Conservation (phyloP, 1,140 invertebrate genomes). For the Drosophila serrata region DNA sequence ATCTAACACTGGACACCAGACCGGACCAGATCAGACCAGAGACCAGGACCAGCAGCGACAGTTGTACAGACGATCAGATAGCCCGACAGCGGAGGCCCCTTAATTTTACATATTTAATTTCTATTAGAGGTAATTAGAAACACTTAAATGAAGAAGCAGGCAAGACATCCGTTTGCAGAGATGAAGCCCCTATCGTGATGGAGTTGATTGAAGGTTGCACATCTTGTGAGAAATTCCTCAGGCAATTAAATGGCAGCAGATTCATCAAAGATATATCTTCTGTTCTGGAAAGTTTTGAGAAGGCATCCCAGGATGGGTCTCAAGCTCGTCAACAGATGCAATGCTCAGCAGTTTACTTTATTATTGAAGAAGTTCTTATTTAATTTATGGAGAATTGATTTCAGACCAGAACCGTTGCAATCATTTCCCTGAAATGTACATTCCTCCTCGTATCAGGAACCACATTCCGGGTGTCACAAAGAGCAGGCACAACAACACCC, state of each 20-base stretch:
- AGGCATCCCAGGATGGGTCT: not conserved
- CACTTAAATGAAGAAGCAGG: slow-evolving; percentile 25
- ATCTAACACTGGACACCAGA: slow-evolving; percentile 18
- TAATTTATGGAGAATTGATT: not conserved
- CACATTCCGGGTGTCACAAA: slow-evolving; percentile 27
- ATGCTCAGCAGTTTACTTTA: no score
- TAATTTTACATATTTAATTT: slow-evolving; percentile 49
- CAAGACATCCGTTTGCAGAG: slow-evolving; percentile 15
- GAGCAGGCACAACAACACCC: slow-evolving; percentile 33
- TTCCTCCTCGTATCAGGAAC: not conserved
- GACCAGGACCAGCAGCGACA: slow-evolving; percentile 7
- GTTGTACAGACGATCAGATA: slow-evolving; percentile 39
- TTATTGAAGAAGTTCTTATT: not conserved
- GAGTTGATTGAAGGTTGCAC: slow-evolving; percentile 32
- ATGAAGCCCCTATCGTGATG: slow-evolving; percentile 17
- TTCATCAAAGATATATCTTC: slow-evolving; percentile 17
- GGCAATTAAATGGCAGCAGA: slow-evolving; percentile 27
- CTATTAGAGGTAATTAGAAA: slow-evolving; percentile 45
- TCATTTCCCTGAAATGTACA: not conserved
- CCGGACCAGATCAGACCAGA: not conserved
- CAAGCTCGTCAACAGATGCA: not conserved
- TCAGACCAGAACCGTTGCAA: not conserved
- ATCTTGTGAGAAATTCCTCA: slow-evolving; percentile 21
- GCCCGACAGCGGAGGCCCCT: slow-evolving; percentile 11
- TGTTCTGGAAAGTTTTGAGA: not conserved